These are phyloP conservation scores for Picathartes gymnocephalus DNA, from an alignment of 2,113 vertebrate species.

Conservation along the genomic window DNA sequence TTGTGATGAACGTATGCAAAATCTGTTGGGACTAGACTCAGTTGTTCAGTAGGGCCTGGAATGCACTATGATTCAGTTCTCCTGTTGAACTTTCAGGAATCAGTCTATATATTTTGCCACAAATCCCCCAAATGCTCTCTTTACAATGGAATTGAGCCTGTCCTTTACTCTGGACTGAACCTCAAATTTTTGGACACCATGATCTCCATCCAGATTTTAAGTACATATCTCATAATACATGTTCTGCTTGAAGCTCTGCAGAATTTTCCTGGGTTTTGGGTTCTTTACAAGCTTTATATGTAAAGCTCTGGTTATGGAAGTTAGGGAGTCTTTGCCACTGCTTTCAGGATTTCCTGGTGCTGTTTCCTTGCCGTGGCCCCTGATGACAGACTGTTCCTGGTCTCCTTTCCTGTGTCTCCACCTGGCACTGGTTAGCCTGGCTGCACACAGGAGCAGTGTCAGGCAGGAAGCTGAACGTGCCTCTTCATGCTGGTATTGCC, in stretches of 20 bases:
- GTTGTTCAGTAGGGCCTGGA: neutral
- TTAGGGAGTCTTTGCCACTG: neutral
- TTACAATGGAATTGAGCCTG: neutral
- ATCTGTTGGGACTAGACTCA: neutral
- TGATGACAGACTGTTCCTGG: neutral
- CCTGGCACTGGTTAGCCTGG: neutral
- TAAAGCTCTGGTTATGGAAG: neutral
- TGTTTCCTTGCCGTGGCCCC: neutral
- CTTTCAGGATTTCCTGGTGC: neutral
- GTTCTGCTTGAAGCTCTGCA: neutral
- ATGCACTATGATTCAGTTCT: neutral
- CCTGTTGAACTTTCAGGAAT: neutral
- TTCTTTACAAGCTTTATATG: neutral
- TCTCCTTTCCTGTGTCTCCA: neutral
- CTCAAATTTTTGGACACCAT: neutral
- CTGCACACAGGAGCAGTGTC: neutral
- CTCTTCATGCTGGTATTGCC: fast-evolving
- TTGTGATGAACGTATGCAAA: neutral
- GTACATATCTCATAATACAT: neutral
- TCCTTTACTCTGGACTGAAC: neutral
- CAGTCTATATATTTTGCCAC: neutral
- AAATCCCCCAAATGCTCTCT: neutral
- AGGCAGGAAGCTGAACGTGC: neutral
- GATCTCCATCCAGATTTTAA: neutral
- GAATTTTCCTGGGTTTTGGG: neutral